These are phyloP conservation scores for Heterochromis multidens DNA, from an alignment of 2,113 vertebrate species.

Conservation along the genomic window DNA sequence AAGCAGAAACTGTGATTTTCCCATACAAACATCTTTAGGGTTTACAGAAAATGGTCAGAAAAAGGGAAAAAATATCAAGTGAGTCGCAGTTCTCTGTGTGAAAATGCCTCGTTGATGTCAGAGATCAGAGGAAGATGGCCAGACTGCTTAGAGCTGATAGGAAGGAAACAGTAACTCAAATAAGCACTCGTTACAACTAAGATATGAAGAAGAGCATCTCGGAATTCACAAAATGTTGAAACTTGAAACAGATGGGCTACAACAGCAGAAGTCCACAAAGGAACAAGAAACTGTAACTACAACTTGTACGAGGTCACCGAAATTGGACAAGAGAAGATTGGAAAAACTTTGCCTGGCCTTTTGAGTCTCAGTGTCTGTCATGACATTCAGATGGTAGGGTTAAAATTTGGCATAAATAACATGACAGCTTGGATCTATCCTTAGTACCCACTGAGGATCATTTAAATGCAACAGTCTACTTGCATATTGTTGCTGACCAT, in stretches of 20 bases:
- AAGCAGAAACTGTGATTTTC: not conserved
- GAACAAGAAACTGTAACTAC: not conserved
- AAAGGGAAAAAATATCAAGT: not conserved
- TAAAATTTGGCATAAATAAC: not conserved
- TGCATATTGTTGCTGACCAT: too few relatives aligned
- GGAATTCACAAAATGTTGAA: not conserved
- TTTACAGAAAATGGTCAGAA: not conserved
- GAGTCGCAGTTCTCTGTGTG: too few relatives aligned
- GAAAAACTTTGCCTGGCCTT: not conserved
- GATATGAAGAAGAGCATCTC: not conserved
- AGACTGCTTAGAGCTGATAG: not conserved
- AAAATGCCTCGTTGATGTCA: too few relatives aligned
- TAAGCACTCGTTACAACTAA: too few relatives aligned
- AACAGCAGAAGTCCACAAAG: not conserved
- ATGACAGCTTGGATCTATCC: not conserved
- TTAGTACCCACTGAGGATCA: not conserved
- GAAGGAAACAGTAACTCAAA: not conserved
- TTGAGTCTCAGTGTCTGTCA: not conserved
- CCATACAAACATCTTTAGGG: not conserved
- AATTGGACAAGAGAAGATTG: not conserved
- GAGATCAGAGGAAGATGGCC: not conserved
- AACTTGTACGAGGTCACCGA: not conserved
- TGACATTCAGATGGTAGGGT: not conserved
- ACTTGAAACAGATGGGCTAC: not conserved
- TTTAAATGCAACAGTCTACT: not conserved